Base-by-base conservation (phyloP, 30 jellyfish, hydroid and myxozoan genomes). In the Aurelia coerulea region DNA sequence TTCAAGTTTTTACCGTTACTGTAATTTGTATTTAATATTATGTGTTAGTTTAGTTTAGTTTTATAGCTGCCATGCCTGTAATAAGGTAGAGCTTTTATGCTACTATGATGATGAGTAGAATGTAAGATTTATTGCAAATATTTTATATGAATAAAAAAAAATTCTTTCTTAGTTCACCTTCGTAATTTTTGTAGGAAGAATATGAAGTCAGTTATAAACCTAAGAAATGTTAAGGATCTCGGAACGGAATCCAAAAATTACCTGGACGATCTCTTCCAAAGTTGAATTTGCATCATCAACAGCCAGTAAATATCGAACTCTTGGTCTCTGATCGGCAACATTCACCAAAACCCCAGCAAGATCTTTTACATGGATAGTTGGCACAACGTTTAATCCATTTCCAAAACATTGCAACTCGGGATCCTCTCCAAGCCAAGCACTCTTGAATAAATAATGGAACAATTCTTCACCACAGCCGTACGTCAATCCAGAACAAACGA, bases 241-340 rank as follows among this genome's bases (percentile, higher is more conserved):
- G 4, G 6, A 23, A 23, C 29, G 9, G 51, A 46, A 46, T 46
- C 56, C 2, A 46, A 6, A 9, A 32, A 68, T 3, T 70, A 94
- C 99, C 92, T 87, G 90, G 37, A 89, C 97, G 32, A 94, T 70
- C 52, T 94, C 99, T 52, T 94, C 99, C 75, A 94, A 67, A 16
- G 97, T 81, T 41, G 97, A 88, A 37, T 94, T 94, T 3, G 97
- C 94, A 35, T 94, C 99, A 88, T 94, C 99, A 17, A 94, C 99
- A 5, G 99, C 99, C 29, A 94, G 86, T 51, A 94, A 52, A 78
- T 94, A 94, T 16, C 99, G 78, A 32, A 85, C 96, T 53, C 91
- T 75, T 58, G 99, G 99, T 69, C 79, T 88, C 60, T 79, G 91
- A 64, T 94, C 99, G 42, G 96, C 92, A 23, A 94, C 59, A 69